Percentiles rank a stretch among this genome's conserved stretches.
phyloP scores from a whole-genome alignment of 2,797 vertebrate genomes.

The Loris lydekkerianus region DNA sequence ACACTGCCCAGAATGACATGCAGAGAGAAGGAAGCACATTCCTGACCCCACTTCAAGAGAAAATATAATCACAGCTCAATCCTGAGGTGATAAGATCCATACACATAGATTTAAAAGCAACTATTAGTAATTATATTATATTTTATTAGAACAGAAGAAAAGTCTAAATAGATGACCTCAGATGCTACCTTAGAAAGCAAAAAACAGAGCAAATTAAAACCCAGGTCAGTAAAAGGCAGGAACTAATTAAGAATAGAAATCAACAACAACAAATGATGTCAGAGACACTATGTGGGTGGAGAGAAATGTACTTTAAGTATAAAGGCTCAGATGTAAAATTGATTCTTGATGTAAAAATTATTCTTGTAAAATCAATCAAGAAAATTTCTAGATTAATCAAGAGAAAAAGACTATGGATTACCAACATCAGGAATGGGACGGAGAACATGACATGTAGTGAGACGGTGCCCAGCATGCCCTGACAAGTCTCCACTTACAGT shows the following conservation, averaged over 20 bases:
- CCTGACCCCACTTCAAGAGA: neutral
- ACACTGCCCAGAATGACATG: neutral
- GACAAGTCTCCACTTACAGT: neutral
- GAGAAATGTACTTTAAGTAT: neutral
- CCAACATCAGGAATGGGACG: neutral
- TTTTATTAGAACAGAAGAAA: slow-evolving; percentile 45
- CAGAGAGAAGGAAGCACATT: neutral
- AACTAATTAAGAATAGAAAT: slow-evolving; percentile 43
- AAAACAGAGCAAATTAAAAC: neutral
- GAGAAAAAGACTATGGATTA: neutral
- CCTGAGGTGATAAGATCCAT: neutral
- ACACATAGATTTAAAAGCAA: slow-evolving; percentile 29
- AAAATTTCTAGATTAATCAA: slow-evolving; percentile 16
- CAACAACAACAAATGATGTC: neutral
- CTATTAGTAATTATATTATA: neutral
- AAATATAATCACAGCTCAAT: slow-evolving; percentile 29
- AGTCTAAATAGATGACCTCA: neutral
- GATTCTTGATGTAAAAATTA: slow-evolving; percentile 27
- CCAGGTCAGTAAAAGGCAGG: neutral
- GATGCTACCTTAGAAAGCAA: neutral
- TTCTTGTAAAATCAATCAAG: neutral
- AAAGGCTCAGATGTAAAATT: neutral
- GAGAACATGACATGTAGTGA: neutral
- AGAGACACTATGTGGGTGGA: neutral
- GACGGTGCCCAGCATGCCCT: neutral